phyloP scores from a whole-genome alignment of 2,888 invertebrate genomes.

The Pseudococcus jackbeardsleyi region DNA sequence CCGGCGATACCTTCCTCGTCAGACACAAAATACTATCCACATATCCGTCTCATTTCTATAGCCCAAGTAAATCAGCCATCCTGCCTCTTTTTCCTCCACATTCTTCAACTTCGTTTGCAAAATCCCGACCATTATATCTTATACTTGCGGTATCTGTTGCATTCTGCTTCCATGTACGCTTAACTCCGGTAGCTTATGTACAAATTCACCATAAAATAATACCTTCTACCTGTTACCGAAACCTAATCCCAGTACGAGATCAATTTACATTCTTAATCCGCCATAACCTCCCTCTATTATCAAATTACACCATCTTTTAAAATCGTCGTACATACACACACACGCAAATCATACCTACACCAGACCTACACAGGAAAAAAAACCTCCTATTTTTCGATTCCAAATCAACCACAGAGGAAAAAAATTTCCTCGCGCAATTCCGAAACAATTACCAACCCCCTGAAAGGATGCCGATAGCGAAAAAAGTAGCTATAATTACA shows the following conservation, averaged over 20 bases:
- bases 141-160: slow-evolving; percentile 25
- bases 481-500: slow-evolving; percentile 36
- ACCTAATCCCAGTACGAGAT: slow-evolving; percentile 42
- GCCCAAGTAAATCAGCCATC: too few relatives aligned
- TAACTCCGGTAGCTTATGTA: slow-evolving; percentile 29
- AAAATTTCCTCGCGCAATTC: background rate
- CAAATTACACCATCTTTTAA: slow-evolving; percentile 33
- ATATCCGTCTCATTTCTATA: too few relatives aligned
- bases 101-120: background rate
- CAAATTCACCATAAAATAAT: slow-evolving; percentile 43
- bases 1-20: too few relatives aligned
- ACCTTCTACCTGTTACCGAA: slow-evolving; percentile 44
- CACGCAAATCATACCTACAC: background rate
- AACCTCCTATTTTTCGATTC: background rate
- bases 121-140: background rate
- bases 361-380: background rate
- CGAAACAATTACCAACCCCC: slow-evolving; percentile 41
- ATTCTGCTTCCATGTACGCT: background rate
- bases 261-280: slow-evolving; percentile 54
- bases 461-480: slow-evolving; percentile 31
- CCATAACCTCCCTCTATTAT: slow-evolving; percentile 52
- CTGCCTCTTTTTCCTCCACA: too few relatives aligned
- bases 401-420: background rate
- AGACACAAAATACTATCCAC: too few relatives aligned
- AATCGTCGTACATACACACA: background rate